phyloP scores from a whole-genome alignment of 2,113 vertebrate genomes.

The Hyperopisus bebe region DNA sequence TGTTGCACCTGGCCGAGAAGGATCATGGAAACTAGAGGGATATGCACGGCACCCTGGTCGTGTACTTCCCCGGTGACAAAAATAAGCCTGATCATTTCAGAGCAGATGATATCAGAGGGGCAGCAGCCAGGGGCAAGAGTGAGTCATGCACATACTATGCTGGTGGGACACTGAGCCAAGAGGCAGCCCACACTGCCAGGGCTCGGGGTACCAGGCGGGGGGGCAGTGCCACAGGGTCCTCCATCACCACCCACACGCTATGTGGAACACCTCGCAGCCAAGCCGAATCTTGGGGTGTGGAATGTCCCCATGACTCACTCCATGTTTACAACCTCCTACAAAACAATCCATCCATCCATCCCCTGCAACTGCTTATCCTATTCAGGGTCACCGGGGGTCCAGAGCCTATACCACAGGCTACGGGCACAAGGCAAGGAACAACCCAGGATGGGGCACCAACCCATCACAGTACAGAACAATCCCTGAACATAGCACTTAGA shows the following conservation, averaged over 20 bases:
- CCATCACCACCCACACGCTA: not conserved
- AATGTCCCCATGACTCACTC: not conserved
- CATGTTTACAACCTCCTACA: not conserved
- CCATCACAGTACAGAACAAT: not conserved
- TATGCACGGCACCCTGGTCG: not conserved
- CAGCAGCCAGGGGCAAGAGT: not conserved
- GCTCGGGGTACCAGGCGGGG: not conserved
- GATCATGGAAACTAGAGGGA: not conserved
- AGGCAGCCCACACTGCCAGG: not conserved
- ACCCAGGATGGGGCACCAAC: not conserved
- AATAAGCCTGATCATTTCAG: not conserved
- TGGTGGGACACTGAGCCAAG: not conserved
- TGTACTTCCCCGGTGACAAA: not conserved
- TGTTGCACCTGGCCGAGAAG: not conserved
- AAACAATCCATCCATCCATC: not conserved
- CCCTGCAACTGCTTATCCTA: not conserved
- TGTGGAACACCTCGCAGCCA: not conserved
- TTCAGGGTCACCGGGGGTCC: not conserved
- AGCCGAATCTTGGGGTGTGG: not conserved
- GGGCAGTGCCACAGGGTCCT: conserved; percentile 2
- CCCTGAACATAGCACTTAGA: not conserved
- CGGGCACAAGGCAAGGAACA: not conserved
- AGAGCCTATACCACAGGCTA: not conserved
- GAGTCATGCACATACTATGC: conserved; percentile 4
- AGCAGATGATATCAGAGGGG: not conserved